A percentile compares a stretch with the other conserved stretches of the same genome.
Conservation (phyloP, 2,888 invertebrate species). For the Punctoribates punctum region DNA sequence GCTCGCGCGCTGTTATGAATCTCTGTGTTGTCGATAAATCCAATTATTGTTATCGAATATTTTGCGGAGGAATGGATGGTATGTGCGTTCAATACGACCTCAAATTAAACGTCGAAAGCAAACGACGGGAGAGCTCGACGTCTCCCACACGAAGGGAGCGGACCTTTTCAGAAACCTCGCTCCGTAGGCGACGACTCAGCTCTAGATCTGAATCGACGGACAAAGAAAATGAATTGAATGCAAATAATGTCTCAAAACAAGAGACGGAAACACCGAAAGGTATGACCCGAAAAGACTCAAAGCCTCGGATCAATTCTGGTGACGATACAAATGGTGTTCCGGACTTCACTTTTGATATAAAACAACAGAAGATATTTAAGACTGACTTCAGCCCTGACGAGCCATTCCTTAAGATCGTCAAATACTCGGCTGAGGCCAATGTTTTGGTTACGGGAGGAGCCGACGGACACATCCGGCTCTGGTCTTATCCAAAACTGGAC, state of each 20-base stretch:
- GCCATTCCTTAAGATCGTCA: constrained; percentile 79
- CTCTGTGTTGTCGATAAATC: constrained; percentile 44
- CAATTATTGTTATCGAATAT: constrained; percentile 57
- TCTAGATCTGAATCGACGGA: constrained; percentile 27
- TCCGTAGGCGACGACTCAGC: constrained; percentile 40
- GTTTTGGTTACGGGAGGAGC: constrained; percentile 86
- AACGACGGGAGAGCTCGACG: constrained; percentile 9
- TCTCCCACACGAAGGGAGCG: constrained; percentile 30
- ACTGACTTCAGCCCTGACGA: constrained; percentile 61
- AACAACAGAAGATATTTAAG: constrained; percentile 51
- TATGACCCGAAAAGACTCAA: constrained; percentile 14
- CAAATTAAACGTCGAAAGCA: constrained; percentile 46
- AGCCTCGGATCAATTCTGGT: neutral
- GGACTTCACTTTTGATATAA: constrained; percentile 52
- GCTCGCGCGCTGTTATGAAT: constrained; percentile 50
- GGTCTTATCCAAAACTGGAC: constrained; percentile 79
- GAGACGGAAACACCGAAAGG: neutral
- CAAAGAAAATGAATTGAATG: constrained; percentile 35
- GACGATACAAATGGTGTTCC: constrained; percentile 33
- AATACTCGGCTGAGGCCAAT: constrained; percentile 70
- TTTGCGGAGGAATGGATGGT: constrained; percentile 66
- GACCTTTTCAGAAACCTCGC: constrained; percentile 12
- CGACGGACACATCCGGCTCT: constrained; percentile 79
- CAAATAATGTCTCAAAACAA: neutral
- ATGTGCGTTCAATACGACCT: constrained; percentile 68